Base-by-base conservation (phyloP, 2,113 vertebrate genomes). In the Trogon surrucura region DNA sequence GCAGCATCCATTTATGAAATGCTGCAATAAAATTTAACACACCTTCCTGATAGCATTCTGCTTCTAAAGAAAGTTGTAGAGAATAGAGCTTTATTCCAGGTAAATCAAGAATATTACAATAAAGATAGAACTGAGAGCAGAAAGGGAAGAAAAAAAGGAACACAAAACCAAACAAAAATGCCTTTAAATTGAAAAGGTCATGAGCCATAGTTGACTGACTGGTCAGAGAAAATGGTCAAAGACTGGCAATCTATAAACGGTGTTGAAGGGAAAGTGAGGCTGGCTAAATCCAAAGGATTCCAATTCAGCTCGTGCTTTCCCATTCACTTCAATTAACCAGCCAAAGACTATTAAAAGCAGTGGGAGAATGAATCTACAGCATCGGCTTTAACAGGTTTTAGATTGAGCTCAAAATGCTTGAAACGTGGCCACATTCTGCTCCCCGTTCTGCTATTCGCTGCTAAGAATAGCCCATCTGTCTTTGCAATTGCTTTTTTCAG, bases 1-100 rank as follows among this genome's bases (percentile, higher is more conserved):
- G 75, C 80, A 94, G 72, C 56, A 93, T 77, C 47, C 90, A 86
- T 85, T 94, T 94, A 86, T 58, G 51, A 94, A 95, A 91, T 44
- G 56, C 27, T 91, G 74, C 78, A 89, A 84, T 89, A 93, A 95
- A 95, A 92, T 88, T 82, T 85, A 93, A 79, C 62, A 21, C 50
- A 70, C 58, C 74, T 89, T 70, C 44, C 47, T 80, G 58, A 73
- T 41, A 62, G 67, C 48, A 77, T 62, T 93, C 54, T 88, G 47
- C 60, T 56, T 80, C 36, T 48, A 48, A 88, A 94, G 44, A 51
- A 88, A 67, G 53, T 27, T 60, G 34, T n/a, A 18, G 13, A 67
- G 48, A 78, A 88, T 34, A 15, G 29, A 73, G 75, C 17, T 82
- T 88, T 81, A 85, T 93, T 77, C 36, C 62, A 73, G 70, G 47